Percentiles rank a stretch among this genome's conserved stretches.
Evolutionary conservation across 2,797 vertebrate genomes (phyloP).

Genomic region (Remorina albescens): DNA sequence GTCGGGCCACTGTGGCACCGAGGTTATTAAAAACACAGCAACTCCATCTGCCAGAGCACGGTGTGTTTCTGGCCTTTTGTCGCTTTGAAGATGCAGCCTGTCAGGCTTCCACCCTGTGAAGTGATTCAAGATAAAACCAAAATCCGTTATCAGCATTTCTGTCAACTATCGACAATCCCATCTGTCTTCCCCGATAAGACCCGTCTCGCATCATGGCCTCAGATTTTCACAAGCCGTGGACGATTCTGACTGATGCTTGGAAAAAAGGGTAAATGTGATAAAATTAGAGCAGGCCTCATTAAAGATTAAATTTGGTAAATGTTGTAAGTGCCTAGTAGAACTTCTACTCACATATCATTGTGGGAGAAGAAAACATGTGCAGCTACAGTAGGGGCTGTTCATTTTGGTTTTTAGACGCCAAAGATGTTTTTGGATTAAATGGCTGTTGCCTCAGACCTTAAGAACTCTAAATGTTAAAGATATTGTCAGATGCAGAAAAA

Average conservation of each 20-base stretch:
- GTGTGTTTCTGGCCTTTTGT: constrained; percentile 80
- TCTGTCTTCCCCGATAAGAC: constrained; percentile 85
- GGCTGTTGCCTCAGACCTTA: constrained; percentile 6
- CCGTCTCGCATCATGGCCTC: constrained; percentile 62
- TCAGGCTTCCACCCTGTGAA: constrained; percentile 78
- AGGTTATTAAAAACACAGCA: constrained; percentile 79
- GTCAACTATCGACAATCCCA: constrained; percentile 87
- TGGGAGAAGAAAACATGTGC: constrained; percentile 42
- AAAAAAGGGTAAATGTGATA: constrained; percentile 68
- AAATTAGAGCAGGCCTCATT: constrained; percentile 74
- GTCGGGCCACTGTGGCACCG: constrained; percentile 49
- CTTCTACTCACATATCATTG: constrained; percentile 58
- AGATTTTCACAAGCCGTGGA: constrained; percentile 68
- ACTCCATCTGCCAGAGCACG: constrained; percentile 72
- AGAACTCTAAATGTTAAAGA: neutral
- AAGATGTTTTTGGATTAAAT: constrained; percentile 9
- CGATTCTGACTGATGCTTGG: constrained; percentile 65
- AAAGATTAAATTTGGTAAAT: constrained; percentile 77
- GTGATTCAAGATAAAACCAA: constrained; percentile 82
- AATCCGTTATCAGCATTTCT: constrained; percentile 85
- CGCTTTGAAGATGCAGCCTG: constrained; percentile 82
- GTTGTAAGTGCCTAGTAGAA: constrained; percentile 70
- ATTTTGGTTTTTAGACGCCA: constrained; percentile 9
- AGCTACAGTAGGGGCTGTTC: constrained; percentile 14
- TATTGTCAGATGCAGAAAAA: constrained; percentile 22